phyloP scores from a whole-genome alignment of 1,140 invertebrate genomes.

The Trypoxylus dichotomus region DNA sequence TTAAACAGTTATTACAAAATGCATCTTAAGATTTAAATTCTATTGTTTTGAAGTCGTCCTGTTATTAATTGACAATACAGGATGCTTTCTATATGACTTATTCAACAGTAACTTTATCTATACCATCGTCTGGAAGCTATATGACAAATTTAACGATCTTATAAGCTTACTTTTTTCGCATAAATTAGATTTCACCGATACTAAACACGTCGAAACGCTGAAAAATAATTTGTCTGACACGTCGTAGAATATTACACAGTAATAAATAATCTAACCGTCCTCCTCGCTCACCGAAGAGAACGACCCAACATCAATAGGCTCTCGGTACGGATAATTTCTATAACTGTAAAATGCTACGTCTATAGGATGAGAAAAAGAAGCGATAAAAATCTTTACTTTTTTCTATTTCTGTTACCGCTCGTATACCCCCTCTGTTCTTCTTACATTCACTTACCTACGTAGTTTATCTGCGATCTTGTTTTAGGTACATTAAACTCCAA shows the following conservation, averaged over 20 bases:
- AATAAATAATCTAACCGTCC: neutral
- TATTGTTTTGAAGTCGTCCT: too few relatives aligned
- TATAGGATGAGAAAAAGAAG: neutral
- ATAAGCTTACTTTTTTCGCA: neutral
- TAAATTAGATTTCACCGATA: neutral
- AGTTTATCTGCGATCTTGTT: neutral
- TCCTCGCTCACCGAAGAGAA: neutral
- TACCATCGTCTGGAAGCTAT: neutral
- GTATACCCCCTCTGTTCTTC: neutral
- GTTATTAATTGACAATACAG: too few relatives aligned
- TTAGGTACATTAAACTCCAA: neutral
- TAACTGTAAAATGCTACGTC: neutral
- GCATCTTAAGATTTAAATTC: too few relatives aligned
- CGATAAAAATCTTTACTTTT: neutral
- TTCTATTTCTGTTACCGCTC: neutral
- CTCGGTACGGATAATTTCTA: neutral
- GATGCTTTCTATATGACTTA: too few relatives aligned
- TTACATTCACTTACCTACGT: neutral
- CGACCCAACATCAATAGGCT: neutral
- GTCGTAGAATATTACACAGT: neutral
- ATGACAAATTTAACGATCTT: neutral
- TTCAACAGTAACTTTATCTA: neutral
- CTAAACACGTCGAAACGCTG: neutral
- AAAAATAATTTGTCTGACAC: conserved; percentile 5
- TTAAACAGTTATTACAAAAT: too few relatives aligned